phyloP scores from a whole-genome alignment of 2,888 invertebrate species.

The Bimastos eiseni region DNA sequence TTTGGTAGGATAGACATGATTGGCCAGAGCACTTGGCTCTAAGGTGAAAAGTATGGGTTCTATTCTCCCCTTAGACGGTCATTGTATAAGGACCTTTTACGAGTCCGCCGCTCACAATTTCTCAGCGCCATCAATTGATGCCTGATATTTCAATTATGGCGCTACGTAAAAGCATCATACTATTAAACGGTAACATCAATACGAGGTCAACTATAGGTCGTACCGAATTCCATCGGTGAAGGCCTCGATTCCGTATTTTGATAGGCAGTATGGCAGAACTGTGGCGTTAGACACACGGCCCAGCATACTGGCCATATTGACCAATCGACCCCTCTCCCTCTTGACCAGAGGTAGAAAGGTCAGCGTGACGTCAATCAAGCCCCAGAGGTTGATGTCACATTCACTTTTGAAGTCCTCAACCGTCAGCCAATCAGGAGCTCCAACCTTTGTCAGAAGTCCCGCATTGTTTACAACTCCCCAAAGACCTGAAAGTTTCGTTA shows the following conservation, averaged over 20 bases:
- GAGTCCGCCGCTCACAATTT: too few species aligned
- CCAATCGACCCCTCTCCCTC: background rate
- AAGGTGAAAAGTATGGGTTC: too few species aligned
- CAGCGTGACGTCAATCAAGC: conserved; percentile 1
- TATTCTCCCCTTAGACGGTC: too few species aligned
- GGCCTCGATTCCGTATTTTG: background rate
- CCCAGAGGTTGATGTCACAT: background rate
- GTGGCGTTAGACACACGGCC: background rate
- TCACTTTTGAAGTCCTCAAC: background rate
- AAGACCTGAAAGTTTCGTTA: background rate
- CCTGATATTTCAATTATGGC: too few species aligned
- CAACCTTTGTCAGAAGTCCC: background rate
- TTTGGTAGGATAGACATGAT: too few species aligned
- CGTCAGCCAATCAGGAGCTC: background rate
- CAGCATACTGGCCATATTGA: conserved; percentile 6
- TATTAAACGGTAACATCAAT: too few species aligned
- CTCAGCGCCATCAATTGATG: too few species aligned
- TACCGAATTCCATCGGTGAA: background rate
- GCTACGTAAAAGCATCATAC: too few species aligned
- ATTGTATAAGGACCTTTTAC: too few species aligned
- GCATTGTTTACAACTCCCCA: background rate
- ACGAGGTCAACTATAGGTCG: background rate
- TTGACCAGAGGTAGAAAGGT: background rate
- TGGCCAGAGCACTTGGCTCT: too few species aligned
- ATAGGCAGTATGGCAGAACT: background rate